These are phyloP conservation scores for Zaprionus kolodkinae DNA, from an alignment of 1,140 invertebrate genomes.

Conservation along the genomic window DNA sequence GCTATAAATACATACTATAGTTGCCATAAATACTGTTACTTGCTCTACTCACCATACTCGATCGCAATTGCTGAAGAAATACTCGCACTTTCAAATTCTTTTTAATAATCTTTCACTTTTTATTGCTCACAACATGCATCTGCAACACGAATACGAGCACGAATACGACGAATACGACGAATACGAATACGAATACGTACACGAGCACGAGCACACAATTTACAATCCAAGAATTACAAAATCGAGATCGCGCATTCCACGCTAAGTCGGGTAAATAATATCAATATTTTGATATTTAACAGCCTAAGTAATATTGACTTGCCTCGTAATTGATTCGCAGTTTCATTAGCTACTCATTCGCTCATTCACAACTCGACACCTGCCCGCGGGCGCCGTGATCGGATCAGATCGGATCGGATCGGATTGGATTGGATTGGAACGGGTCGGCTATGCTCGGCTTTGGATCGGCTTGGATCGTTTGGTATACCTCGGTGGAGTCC, in stretches of 20 bases:
- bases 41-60: slow-evolving; percentile 41
- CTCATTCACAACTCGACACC: slow-evolving; percentile 57
- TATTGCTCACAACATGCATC: slow-evolving; percentile 33
- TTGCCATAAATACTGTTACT: neutral
- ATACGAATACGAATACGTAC: neutral
- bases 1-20: neutral
- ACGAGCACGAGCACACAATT: slow-evolving; percentile 39
- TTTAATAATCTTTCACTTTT: slow-evolving; percentile 67
- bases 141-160: slow-evolving; percentile 14
- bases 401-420: neutral
- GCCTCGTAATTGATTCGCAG: slow-evolving; percentile 54
- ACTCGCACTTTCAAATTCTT: slow-evolving; percentile 31
- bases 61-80: slow-evolving; percentile 39
- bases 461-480: slow-evolving; percentile 11
- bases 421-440: slow-evolving; percentile 11
- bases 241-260: slow-evolving; percentile 65
- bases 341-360: slow-evolving; percentile 53
- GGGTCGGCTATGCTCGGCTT: neutral
- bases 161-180: slow-evolving; percentile 5
- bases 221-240: slow-evolving; percentile 50
- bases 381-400: slow-evolving; percentile 38
- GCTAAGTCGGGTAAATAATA: slow-evolving; percentile 60
- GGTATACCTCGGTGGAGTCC: slow-evolving; percentile 50
- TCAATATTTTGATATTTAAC: slow-evolving; percentile 54
- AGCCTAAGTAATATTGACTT: slow-evolving; percentile 43